Conservation (phyloP, 2,888 invertebrate species). For the Watsonalla cultraria region DNA sequence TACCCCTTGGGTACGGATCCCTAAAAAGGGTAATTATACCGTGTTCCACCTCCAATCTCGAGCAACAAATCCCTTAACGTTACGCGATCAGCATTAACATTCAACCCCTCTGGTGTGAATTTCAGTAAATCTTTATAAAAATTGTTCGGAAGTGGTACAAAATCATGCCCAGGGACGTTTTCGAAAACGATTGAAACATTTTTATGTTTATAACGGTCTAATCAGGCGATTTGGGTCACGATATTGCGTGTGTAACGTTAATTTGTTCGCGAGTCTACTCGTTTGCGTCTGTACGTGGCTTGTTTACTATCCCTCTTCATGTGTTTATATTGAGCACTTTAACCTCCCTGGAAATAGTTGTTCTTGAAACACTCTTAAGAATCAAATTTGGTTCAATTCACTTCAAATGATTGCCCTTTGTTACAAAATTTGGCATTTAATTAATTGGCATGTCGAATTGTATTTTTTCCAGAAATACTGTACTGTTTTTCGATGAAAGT, state of each 20-base stretch:
- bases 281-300: neutral
- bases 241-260: slow-evolving; percentile 16
- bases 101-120: neutral
- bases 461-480: too few species aligned
- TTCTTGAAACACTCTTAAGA: too few species aligned
- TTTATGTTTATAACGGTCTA: neutral
- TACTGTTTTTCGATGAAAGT: too few species aligned
- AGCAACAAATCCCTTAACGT: too few species aligned
- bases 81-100: too few species aligned
- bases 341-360: neutral
- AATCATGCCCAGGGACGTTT: neutral
- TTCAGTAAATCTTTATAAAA: neutral
- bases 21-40: too few species aligned
- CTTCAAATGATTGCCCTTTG: too few species aligned
- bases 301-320: neutral
- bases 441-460: too few species aligned
- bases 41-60: too few species aligned
- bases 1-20: too few species aligned
- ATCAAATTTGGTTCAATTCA: too few species aligned
- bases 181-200: neutral
- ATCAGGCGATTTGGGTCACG: slow-evolving; percentile 9
- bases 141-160: neutral
- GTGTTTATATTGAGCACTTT: neutral
- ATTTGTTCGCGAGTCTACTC: slow-evolving; percentile 13
- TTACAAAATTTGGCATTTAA: too few species aligned